Evolutionary conservation across 2,113 vertebrate species (phyloP).

Genomic region (Fukomys damarensis): DNA sequence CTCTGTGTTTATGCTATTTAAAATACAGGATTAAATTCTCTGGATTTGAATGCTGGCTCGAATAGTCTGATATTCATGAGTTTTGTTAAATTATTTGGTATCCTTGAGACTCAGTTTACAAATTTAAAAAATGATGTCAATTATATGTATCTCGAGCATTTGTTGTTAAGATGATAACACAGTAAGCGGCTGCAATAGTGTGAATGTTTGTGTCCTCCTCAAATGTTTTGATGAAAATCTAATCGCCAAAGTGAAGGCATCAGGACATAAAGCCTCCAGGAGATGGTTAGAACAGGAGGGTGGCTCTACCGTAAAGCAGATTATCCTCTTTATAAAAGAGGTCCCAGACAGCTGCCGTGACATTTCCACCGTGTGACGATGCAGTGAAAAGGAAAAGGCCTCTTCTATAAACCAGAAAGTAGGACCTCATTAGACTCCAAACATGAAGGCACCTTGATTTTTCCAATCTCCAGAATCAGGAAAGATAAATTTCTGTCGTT

Average conservation of each 20-base stretch:
- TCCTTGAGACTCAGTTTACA: not conserved
- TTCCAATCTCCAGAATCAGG: not conserved
- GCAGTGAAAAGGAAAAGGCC: not conserved
- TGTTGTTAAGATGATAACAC: not conserved
- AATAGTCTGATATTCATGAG: not conserved
- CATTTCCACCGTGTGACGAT: not conserved
- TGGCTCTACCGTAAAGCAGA: not conserved
- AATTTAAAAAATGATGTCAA: not conserved
- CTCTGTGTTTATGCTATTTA: not conserved
- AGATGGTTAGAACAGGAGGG: not conserved
- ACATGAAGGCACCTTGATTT: not conserved
- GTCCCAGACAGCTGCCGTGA: not conserved
- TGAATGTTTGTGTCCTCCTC: not conserved
- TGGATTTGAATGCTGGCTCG: not conserved
- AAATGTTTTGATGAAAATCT: not conserved
- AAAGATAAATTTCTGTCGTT: not conserved
- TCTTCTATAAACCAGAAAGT: not conserved
- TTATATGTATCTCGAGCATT: not conserved
- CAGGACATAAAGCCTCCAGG: not conserved
- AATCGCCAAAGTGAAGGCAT: not conserved
- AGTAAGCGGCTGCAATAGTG: not conserved
- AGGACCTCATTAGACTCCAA: accelerated
- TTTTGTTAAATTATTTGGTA: conserved; percentile 20
- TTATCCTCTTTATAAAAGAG: not conserved
- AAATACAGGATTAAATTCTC: not conserved